Percentiles rank a stretch among this genome's conserved stretches.
These are phyloP conservation scores for Enteromius mattozi DNA, from an alignment of 2,797 vertebrate genomes.

Conservation along the genomic window DNA sequence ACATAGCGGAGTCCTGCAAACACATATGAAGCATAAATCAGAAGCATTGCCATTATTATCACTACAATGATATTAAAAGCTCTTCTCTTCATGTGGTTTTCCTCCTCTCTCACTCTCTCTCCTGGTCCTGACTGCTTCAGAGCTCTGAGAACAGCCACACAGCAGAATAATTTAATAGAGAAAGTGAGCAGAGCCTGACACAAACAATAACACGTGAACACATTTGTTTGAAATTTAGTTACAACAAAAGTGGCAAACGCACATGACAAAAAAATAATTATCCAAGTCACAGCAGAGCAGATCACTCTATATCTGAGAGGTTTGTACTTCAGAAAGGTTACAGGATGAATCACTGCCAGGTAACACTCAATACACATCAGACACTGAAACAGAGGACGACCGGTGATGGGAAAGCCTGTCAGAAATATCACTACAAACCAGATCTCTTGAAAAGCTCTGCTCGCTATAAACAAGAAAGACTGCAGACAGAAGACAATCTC, in stretches of 20 bases:
- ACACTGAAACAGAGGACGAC: not conserved
- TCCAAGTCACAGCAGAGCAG: not conserved
- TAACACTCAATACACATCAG: not conserved
- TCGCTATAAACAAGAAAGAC: not conserved
- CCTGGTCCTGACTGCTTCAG: no score
- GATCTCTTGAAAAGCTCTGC: not conserved
- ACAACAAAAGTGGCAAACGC: not conserved
- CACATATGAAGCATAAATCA: no score
- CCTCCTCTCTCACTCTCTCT: no score
- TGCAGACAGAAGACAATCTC: not conserved
- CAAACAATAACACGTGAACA: no score
- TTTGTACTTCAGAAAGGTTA: not conserved
- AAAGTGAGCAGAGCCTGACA: no score
- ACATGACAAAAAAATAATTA: not conserved
- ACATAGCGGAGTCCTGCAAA: no score
- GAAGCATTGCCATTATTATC: no score
- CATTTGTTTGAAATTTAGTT: not conserved
- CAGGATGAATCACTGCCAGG: not conserved
- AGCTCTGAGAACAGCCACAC: no score
- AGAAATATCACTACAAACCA: not conserved
- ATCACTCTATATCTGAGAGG: not conserved
- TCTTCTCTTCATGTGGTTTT: no score
- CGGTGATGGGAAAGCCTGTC: not conserved
- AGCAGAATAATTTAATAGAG: no score
- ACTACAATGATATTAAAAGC: no score